A percentile compares a stretch with the other conserved stretches of the same genome.
Evolutionary conservation across 2,888 invertebrate genomes (phyloP).

Genomic region (Sympetrum striolatum): DNA sequence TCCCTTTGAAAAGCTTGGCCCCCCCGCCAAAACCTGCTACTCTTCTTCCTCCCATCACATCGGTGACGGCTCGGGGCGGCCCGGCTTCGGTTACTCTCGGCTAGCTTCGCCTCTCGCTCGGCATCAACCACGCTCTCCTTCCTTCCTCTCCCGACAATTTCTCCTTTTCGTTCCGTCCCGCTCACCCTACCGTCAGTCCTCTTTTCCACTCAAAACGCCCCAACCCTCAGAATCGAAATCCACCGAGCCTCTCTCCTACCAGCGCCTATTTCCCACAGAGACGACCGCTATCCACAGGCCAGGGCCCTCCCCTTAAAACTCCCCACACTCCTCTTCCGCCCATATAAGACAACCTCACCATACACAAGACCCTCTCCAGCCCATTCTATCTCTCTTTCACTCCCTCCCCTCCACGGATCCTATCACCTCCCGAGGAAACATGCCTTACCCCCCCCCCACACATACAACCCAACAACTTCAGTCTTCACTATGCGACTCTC

Average conservation of each 20-base stretch:
- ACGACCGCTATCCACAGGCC: constrained; percentile 34
- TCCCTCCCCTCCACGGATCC: background rate
- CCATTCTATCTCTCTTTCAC: constrained; percentile 6
- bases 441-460: background rate
- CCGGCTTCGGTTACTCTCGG: constrained; percentile 32
- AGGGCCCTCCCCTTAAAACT: background rate
- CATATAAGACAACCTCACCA: constrained; percentile 40
- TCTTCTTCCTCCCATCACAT: constrained; percentile 31
- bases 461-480: background rate
- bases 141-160: background rate
- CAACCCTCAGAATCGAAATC: constrained; percentile 5
- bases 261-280: constrained; percentile 29
- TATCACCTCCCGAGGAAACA: constrained; percentile 41
- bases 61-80: constrained; percentile 35
- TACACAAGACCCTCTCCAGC: constrained; percentile 3
- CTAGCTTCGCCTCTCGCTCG: constrained; percentile 4
- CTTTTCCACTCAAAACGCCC: constrained; percentile 1
- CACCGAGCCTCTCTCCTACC: background rate
- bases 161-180: constrained; percentile 29
- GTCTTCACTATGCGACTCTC: constrained; percentile 11
- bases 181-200: constrained; percentile 30
- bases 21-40: constrained; percentile 32
- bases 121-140: constrained; percentile 25
- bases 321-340: constrained; percentile 12
- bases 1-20: constrained; percentile 28